Evolutionary conservation across 2,797 vertebrate genomes (phyloP).

Genomic region (Crypturellus tataupa): DNA sequence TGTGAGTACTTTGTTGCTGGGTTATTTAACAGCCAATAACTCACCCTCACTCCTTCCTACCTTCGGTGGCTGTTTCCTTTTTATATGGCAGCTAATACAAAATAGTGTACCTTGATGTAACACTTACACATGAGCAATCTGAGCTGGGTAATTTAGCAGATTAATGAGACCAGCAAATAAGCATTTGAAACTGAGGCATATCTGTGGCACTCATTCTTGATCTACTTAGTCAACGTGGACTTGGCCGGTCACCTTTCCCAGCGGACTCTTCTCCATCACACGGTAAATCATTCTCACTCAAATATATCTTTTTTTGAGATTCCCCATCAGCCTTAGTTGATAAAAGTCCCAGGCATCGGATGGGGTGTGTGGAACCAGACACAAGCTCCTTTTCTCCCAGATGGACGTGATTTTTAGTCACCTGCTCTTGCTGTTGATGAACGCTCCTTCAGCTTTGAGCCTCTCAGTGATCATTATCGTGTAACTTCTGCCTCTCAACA

Average conservation of each 20-base stretch:
- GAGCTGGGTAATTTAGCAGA: conserved; percentile 68
- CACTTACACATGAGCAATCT: conserved; percentile 44
- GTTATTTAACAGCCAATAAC: conserved; percentile 58
- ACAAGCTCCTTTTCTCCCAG: conserved; percentile 3
- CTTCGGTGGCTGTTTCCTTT: conserved; percentile 70
- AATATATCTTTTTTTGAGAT: conserved; percentile 58
- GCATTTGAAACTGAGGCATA: conserved; percentile 54
- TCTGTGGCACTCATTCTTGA: conserved; percentile 42
- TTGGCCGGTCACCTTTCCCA: conserved; percentile 56
- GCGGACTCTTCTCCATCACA: conserved; percentile 35
- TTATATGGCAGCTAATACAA: conserved; percentile 66
- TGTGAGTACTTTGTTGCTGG: conserved; percentile 55
- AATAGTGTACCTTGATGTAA: conserved; percentile 59
- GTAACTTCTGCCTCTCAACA: conserved; percentile 58
- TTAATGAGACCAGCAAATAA: conserved; percentile 73
- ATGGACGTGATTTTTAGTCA: conserved; percentile 32
- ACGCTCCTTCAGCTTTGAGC: conserved; percentile 35
- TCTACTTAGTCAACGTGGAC: conserved; percentile 67
- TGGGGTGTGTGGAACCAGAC: conserved; percentile 4
- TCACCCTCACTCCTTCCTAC: conserved; percentile 47
- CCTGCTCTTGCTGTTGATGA: conserved; percentile 54
- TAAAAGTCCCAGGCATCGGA: conserved; percentile 41
- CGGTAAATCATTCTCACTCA: conserved; percentile 50
- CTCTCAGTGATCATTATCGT: conserved; percentile 40
- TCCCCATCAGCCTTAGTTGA: conserved; percentile 8